Evolutionary conservation across 2,797 vertebrate species (phyloP), one percentile per base, ranked within the genome.

Genomic region (Diplodus puntazzo): DNA sequence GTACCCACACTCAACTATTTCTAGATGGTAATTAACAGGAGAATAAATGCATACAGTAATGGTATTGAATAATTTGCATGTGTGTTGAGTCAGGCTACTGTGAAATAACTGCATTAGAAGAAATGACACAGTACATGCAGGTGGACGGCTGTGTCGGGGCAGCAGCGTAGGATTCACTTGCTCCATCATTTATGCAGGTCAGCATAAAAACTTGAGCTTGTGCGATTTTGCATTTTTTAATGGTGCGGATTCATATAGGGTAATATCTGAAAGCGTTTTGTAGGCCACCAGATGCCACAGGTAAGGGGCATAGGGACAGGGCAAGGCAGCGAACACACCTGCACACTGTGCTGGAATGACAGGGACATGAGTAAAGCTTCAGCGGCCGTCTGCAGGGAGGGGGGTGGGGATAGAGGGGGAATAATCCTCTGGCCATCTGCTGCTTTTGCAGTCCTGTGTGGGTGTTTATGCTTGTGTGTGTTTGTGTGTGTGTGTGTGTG

Each of bases 371-470:
- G 80, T 65, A 90, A 83, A 91, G 87, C 89, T 80, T 69, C 61
- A 75, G 72, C 17, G 13, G 71, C 71, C 1, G 77, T 77, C 76
- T 78, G 79, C 58, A 86, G 73, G 48, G 75, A 27, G 43, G 69
- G 49, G 74, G 84, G 70, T 75, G 82, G 84, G 77, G 82, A 83
- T 70, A 60, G 75, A 83, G 73, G 86, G 84, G 65, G 81, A 89
- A 55, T 95, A 95, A 95, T 95, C 94, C 93, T 68, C 60, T 39
- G 81, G 89, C 95, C 95, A 95, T 95, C 95, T 96, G 95, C 89
- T 90, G 92, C 86, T 75, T 39, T 60, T 77, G 76, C 84, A 58
- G 14, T 66, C 27, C 73, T 73, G 30, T 5, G 50, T 81, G 75
- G 27, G 2, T 74, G 65, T 62, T 4, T 43, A 39, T 81, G 72